Percentiles rank a stretch among this genome's conserved stretches.
These are phyloP conservation scores for Nephrotoma flavescens DNA, from an alignment of 2,888 invertebrate species.

Conservation along the genomic window DNA sequence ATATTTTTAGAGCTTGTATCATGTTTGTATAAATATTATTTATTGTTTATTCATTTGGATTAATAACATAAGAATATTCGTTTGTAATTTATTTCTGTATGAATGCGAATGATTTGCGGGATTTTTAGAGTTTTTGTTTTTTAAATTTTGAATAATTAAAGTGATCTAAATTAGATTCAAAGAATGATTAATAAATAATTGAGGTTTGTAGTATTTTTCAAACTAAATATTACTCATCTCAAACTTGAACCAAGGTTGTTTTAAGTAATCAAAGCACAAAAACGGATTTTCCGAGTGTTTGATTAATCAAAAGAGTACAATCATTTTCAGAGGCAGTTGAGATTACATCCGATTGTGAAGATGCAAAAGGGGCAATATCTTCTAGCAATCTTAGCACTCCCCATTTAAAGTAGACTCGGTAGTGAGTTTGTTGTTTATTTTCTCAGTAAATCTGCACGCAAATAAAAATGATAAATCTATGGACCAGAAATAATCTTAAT, in stretches of 20 bases:
- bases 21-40: neutral
- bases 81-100: neutral
- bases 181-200: neutral
- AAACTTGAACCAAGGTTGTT: neutral
- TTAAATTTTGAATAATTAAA: neutral
- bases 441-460: too few relatives aligned
- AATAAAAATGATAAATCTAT: too few relatives aligned
- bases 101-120: neutral
- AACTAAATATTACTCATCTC: neutral
- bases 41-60: slow-evolving; percentile 2
- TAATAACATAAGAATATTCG: neutral
- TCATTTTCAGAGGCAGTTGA: too few relatives aligned
- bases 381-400: too few relatives aligned
- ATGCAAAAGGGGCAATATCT: too few relatives aligned
- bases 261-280: too few relatives aligned
- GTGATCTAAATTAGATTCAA: neutral
- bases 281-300: too few relatives aligned
- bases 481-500: too few relatives aligned
- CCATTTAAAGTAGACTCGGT: too few relatives aligned
- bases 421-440: too few relatives aligned
- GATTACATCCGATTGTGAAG: too few relatives aligned
- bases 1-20: neutral
- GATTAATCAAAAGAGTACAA: too few relatives aligned
- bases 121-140: neutral
- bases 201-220: neutral